Percentiles rank a stretch among this genome's conserved stretches.
These are phyloP conservation scores for Bellardia bayeri DNA, from an alignment of 2,888 invertebrate genomes.

Conservation along the genomic window DNA sequence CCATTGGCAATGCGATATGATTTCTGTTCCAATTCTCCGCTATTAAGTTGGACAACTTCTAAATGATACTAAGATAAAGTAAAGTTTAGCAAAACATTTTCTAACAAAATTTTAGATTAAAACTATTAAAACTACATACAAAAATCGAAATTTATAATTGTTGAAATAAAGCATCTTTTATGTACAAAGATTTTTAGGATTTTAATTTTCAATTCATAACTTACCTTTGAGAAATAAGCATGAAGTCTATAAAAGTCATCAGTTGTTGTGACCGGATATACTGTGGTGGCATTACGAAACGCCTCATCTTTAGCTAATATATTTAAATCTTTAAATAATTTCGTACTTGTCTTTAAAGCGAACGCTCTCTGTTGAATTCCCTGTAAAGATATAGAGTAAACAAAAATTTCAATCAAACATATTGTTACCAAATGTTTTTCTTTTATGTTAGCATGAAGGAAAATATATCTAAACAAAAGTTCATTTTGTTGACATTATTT, in stretches of 20 bases:
- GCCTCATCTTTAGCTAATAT: constrained; percentile 82
- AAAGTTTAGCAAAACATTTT: constrained; percentile 7
- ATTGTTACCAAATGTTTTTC: constrained; percentile 70
- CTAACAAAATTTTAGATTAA: too few relatives aligned
- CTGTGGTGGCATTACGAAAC: constrained; percentile 87
- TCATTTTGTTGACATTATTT: constrained; percentile 31
- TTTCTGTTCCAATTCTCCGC: constrained; percentile 81
- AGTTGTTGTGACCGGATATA: constrained; percentile 88
- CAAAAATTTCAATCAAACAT: constrained; percentile 49
- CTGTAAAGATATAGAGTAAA: constrained; percentile 74
- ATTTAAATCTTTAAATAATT: constrained; percentile 85
- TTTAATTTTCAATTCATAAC: constrained; percentile 54
- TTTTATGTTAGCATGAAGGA: background rate
- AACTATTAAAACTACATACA: too few relatives aligned
- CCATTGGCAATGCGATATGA: constrained; percentile 84
- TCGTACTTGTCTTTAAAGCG: constrained; percentile 79
- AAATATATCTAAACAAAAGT: background rate
- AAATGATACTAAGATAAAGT: constrained; percentile 83
- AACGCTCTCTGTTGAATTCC: constrained; percentile 81
- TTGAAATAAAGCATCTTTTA: too few relatives aligned
- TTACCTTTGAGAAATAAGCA: constrained; percentile 89
- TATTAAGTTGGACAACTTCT: constrained; percentile 83
- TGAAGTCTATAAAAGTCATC: constrained; percentile 89
- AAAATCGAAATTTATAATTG: too few relatives aligned
- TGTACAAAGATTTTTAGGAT: too few relatives aligned